Evolutionary conservation across 30 jellyfish, hydroid and myxozoan species (phyloP), one percentile per base, ranked within the genome.

Genomic region (Catostylus mosaicus): DNA sequence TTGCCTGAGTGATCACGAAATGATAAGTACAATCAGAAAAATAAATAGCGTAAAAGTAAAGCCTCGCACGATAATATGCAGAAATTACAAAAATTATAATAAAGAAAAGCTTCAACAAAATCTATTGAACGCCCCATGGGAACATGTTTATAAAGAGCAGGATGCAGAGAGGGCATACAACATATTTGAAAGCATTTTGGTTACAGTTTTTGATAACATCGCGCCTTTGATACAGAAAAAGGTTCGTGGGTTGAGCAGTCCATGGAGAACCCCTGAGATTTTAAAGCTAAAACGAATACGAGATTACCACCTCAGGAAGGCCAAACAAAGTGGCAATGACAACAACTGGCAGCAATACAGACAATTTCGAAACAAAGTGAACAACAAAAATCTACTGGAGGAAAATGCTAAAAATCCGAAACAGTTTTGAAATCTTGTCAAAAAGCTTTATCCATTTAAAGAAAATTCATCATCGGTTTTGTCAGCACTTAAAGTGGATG

Each of bases 41-140:
- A 4, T 48, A 34, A 43, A 71, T 71, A 71, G 88, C 30, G 33
- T 56, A 62, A 48, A 80, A 54, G 56, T 77, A 65, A 77, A 77
- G 35, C 88, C 88, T 52, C 80, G 88, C 30, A 67, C 57, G 30
- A 54, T 77, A 57, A 32, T 68, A 67, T 77, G 67, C 88, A 77
- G 78, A 77, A 77, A 77, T 67, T 77, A 77, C 33, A 77, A 77
- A 67, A 36, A 35, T 67, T 77, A 77, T 67, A 77, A 77, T 57
- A 59, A 80, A 54, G 88, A 43, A 31, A 31, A 77, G 57, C 57
- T 77, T 37, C 27, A 34, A 54, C 56, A 40, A 24, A 80, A 77
- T 80, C 79, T 77, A 80, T 54, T 54, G 68, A 65, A 59, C 26
- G 79, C 88, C 34, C 78, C 88, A 3, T 77, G 78, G 88, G 78